Evolutionary conservation across 2,888 invertebrate genomes (phyloP), one percentile per base, ranked within the genome.

Genomic region (Trissolcus japonicus): DNA sequence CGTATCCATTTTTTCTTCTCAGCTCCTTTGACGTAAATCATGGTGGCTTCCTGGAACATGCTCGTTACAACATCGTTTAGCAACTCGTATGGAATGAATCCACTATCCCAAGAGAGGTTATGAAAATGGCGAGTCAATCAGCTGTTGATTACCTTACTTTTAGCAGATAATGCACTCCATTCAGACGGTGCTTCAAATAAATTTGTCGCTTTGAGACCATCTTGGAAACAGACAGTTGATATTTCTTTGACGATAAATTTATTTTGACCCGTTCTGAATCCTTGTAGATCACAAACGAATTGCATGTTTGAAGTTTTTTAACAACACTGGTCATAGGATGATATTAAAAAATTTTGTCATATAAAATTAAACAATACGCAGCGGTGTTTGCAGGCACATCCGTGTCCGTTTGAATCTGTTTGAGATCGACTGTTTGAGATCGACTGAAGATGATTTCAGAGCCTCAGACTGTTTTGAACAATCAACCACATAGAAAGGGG

Each of bases 161-260:
- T 65, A 13, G n/a, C 19, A 35, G 56, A 51, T n/a, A 74, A 51
- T 16, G n/a, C n/a, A 1, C 41, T 43, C 60, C 56, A 62, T 67
- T n/a, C 6, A 21, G 46, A 74, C 29, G 74, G 57, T 50, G 67
- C 29, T 13, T 43, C 1, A n/a, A 74, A 62, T 6, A 60, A 67
- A 13, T 43, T 9, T 14, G 40, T 21, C 50, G 48, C 54, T 55
- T 40, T 50, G 21, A 17, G 29, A 16, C 21, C 6, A 17, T 55
- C 35, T 17, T 46, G 17, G 9, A 14, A 3, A 1, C 40, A 17
- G 6, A 61, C 2, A 40, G 61, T 50, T n/a, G 53, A 17, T 50
- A 71, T 51, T 41, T 71, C 71, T 56, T 72, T 72, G 17, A 72
- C 40, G n/a, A 72, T 41, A 17, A 71, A 71, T 14, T 56, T 62